Percentiles rank a stretch among this genome's conserved stretches.
phyloP scores from a whole-genome alignment of 2,888 invertebrate genomes.

The Sarcophaga carnaria region DNA sequence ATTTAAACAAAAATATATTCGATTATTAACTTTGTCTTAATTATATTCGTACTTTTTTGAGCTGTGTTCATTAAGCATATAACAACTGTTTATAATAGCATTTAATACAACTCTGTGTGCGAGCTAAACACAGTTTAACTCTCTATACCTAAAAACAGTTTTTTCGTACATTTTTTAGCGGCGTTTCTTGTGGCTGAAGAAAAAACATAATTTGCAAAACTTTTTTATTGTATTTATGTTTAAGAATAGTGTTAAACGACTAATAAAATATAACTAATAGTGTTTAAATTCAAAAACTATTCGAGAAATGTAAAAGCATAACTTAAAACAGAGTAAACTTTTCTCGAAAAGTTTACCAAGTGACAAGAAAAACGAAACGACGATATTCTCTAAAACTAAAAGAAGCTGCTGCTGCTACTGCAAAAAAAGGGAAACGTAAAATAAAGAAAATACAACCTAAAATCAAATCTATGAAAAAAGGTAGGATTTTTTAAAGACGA shows the following conservation, averaged over 20 bases:
- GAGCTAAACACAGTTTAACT: slow-evolving; percentile 66
- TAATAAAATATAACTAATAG: slow-evolving; percentile 10
- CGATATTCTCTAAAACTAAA: slow-evolving; percentile 25
- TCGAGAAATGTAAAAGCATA: slow-evolving; percentile 31
- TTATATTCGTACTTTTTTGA: background rate
- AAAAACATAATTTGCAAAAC: slow-evolving; percentile 59
- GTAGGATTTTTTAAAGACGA: slow-evolving; percentile 24
- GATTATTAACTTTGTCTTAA: no score
- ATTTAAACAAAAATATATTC: no score
- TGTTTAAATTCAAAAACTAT: background rate
- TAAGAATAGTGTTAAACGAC: slow-evolving; percentile 36
- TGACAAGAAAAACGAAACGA: slow-evolving; percentile 38
- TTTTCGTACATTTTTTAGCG: slow-evolving; percentile 71
- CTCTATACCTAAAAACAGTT: slow-evolving; percentile 71
- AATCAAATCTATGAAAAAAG: slow-evolving; percentile 32
- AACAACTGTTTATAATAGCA: slow-evolving; percentile 38
- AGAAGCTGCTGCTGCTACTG: slow-evolving; percentile 21
- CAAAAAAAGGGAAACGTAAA: slow-evolving; percentile 17
- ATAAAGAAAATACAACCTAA: slow-evolving; percentile 3
- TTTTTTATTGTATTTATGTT: slow-evolving; percentile 40
- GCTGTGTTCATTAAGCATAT: slow-evolving; percentile 13
- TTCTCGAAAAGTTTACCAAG: slow-evolving; percentile 29
- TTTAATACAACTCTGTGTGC: slow-evolving; percentile 30
- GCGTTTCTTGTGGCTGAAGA: slow-evolving; percentile 69
- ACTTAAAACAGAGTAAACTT: background rate